Evolutionary conservation across 2,113 vertebrate genomes (phyloP).

Genomic region (Coregonus clupeaformis): DNA sequence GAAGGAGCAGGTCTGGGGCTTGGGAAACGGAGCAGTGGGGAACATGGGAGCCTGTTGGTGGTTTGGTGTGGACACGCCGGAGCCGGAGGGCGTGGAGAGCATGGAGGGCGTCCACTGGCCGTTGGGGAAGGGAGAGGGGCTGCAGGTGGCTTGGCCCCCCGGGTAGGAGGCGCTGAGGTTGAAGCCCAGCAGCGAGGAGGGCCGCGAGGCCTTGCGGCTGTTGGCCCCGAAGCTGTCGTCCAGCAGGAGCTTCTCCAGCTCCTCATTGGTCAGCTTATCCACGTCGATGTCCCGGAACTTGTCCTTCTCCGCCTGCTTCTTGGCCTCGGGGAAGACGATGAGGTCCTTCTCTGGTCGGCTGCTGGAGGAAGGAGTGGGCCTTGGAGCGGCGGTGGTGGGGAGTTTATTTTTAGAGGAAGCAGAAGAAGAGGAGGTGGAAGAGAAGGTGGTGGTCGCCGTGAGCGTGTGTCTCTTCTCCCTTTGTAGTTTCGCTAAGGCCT

Average conservation of each 20-base stretch:
- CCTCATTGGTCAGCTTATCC: constrained; percentile 87
- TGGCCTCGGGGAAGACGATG: constrained; percentile 91
- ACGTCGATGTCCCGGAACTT: constrained; percentile 83
- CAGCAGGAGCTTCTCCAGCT: constrained; percentile 91
- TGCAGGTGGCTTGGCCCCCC: constrained; percentile 74
- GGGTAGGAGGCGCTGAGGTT: constrained; percentile 85
- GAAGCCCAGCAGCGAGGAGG: constrained; percentile 73
- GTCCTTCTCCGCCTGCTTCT: constrained; percentile 76
- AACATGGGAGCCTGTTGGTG: constrained; percentile 74
- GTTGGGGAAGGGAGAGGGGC: constrained; percentile 72
- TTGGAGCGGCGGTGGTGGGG: constrained; percentile 44
- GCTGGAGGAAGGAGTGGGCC: constrained; percentile 48
- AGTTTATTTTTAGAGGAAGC: constrained; percentile 43
- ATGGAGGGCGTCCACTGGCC: constrained; percentile 79
- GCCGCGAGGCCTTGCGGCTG: constrained; percentile 67
- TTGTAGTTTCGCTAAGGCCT: constrained; percentile 90
- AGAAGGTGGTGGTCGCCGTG: constrained; percentile 52
- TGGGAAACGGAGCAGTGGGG: constrained; percentile 78
- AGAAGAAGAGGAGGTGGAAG: constrained; percentile 50
- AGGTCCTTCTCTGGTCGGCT: constrained; percentile 87
- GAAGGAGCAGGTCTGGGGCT: constrained; percentile 79
- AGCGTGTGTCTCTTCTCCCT: constrained; percentile 77
- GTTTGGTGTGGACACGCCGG: constrained; percentile 68
- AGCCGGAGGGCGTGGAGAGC: constrained; percentile 73
- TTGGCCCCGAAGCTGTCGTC: constrained; percentile 85